Conservation (phyloP, 2,113 vertebrate species). For the Romanogobio albipinnatus region DNA sequence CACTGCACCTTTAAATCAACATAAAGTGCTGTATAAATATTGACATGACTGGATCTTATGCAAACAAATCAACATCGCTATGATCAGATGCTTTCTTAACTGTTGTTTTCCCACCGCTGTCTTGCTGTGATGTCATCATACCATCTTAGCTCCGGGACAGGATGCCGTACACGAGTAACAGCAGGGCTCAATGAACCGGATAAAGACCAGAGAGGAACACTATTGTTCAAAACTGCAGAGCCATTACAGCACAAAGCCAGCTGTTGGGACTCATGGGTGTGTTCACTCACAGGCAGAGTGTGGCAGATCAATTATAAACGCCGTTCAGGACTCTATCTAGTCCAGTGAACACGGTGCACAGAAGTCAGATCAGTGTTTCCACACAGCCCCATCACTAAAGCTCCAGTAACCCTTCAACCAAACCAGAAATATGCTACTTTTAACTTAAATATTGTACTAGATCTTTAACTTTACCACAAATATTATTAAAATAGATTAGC, state of each 20-base stretch:
- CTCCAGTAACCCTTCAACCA: background rate
- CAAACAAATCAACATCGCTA: no score
- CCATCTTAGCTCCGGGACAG: slow-evolving; percentile 21
- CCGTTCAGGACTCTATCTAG: background rate
- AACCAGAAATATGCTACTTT: background rate
- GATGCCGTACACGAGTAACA: slow-evolving; percentile 47
- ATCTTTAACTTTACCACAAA: background rate
- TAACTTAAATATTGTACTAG: background rate
- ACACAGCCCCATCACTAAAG: background rate
- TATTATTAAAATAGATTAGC: background rate
- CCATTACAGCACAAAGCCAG: slow-evolving; percentile 45
- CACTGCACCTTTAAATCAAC: no score
- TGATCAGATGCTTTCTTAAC: no score
- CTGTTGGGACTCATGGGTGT: slow-evolving; percentile 35
- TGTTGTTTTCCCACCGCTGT: background rate
- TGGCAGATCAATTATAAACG: slow-evolving; percentile 29
- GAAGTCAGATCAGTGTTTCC: background rate
- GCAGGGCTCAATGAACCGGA: slow-evolving; percentile 49
- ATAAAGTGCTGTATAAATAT: no score
- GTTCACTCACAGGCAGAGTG: background rate
- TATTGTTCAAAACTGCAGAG: slow-evolving; percentile 51
- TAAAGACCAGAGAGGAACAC: slow-evolving; percentile 47
- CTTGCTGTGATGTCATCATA: slow-evolving; percentile 42
- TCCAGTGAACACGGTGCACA: background rate
- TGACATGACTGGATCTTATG: no score